Percentiles rank a stretch among this genome's conserved stretches.
Conservation (phyloP, 2,113 vertebrate species). For the Crotalus viridis region DNA sequence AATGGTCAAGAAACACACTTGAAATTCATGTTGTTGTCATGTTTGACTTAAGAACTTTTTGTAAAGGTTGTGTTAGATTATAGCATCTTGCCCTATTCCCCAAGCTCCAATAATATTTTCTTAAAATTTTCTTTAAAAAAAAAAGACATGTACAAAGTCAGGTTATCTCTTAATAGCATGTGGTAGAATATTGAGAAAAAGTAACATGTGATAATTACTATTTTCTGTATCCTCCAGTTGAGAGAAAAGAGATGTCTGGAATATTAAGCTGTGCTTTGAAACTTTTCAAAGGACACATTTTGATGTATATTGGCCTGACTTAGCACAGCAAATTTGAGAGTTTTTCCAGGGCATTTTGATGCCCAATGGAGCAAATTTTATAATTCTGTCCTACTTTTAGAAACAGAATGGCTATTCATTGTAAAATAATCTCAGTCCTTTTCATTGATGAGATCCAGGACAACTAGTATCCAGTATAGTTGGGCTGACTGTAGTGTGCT, state of each 20-base stretch:
- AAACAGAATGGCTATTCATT: background rate
- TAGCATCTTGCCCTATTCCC: background rate
- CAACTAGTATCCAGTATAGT: background rate
- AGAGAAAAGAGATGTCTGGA: background rate
- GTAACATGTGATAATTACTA: background rate
- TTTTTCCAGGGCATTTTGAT: background rate
- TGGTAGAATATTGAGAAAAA: background rate
- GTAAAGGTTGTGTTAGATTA: background rate
- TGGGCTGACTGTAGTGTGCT: background rate
- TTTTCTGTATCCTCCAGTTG: background rate
- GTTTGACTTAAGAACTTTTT: background rate
- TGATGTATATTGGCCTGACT: background rate
- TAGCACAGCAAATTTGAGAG: background rate
- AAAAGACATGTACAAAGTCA: background rate
- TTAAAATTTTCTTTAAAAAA: too few species aligned
- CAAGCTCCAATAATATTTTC: background rate
- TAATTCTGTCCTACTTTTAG: background rate
- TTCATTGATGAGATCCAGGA: background rate
- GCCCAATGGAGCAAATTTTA: background rate
- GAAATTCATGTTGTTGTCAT: background rate
- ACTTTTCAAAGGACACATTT: background rate
- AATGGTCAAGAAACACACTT: background rate
- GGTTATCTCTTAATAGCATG: too few species aligned
- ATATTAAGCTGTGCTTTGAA: background rate
- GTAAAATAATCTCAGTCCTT: background rate